Percentiles rank a stretch among this genome's conserved stretches.
Conservation (phyloP, 2,797 vertebrate genomes). For the Manis crassicaudata region DNA sequence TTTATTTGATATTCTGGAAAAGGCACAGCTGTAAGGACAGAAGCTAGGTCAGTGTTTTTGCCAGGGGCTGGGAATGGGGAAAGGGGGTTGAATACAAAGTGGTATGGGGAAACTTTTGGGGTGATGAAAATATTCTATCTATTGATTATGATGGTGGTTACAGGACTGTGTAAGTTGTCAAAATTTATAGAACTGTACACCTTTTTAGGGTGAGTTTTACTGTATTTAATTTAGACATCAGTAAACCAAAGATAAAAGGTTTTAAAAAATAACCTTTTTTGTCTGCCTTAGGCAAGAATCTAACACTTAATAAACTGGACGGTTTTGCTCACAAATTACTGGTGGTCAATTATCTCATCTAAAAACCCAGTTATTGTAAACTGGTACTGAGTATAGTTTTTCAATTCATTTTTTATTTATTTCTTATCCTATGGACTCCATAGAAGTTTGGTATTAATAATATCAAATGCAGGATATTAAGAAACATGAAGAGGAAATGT, state of each 20-base stretch:
- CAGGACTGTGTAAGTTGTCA: not conserved
- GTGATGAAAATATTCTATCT: not conserved
- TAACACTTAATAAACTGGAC: not conserved
- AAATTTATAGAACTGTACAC: not conserved
- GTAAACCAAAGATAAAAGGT: not conserved
- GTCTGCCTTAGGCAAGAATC: not conserved
- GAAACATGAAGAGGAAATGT: not conserved
- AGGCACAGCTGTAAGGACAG: not conserved
- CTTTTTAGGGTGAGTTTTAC: not conserved
- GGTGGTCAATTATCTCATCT: not conserved
- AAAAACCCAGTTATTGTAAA: not conserved
- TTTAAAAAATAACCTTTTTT: not conserved
- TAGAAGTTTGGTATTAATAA: not conserved
- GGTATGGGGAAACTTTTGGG: not conserved
- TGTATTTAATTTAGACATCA: not conserved
- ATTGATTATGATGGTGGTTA: not conserved
- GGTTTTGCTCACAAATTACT: not conserved
- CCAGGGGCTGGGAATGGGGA: not conserved
- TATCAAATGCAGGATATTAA: not conserved
- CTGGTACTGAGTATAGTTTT: not conserved
- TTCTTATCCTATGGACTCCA: slow-evolving; percentile 18
- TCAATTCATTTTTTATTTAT: not conserved
- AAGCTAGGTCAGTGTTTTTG: not conserved
- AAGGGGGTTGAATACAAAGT: not conserved
- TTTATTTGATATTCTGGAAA: not conserved